phyloP scores from a whole-genome alignment of 1,140 invertebrate species.

The Brachionus paranguensis region DNA sequence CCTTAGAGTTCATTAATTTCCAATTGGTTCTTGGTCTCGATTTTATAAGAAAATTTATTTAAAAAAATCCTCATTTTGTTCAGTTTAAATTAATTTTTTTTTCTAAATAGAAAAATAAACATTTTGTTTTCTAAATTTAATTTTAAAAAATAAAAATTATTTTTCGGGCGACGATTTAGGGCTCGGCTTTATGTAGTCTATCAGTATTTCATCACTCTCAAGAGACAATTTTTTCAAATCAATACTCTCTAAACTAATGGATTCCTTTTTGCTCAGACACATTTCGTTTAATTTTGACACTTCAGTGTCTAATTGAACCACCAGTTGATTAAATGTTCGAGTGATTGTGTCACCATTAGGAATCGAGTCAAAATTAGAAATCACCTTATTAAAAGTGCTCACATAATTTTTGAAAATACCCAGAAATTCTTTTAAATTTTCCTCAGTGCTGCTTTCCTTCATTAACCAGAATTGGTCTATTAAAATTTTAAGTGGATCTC shows the following conservation, averaged over 20 bases:
- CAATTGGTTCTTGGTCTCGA: no score
- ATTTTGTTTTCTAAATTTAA: background rate
- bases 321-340: background rate
- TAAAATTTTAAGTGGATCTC: conserved; percentile 1
- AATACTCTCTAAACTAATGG: background rate
- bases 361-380: conserved; percentile 6
- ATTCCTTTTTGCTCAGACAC: background rate
- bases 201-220: background rate
- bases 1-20: no score
- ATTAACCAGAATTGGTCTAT: conserved; percentile 11
- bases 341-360: background rate
- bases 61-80: no score
- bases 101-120: background rate
- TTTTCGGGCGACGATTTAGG: background rate
- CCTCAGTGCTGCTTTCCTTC: conserved; percentile 10
- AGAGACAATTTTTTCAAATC: conserved; percentile 10
- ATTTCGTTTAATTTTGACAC: background rate
- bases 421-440: conserved; percentile 35
- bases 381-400: background rate
- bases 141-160: background rate
- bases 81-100: no score
- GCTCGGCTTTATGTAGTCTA: background rate
- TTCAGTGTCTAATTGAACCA: background rate
- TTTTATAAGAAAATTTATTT: no score
- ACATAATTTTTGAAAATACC: conserved; percentile 17